Base-by-base conservation (phyloP, 2,888 invertebrate species). In the Drosophila pseudotalamancana region DNA sequence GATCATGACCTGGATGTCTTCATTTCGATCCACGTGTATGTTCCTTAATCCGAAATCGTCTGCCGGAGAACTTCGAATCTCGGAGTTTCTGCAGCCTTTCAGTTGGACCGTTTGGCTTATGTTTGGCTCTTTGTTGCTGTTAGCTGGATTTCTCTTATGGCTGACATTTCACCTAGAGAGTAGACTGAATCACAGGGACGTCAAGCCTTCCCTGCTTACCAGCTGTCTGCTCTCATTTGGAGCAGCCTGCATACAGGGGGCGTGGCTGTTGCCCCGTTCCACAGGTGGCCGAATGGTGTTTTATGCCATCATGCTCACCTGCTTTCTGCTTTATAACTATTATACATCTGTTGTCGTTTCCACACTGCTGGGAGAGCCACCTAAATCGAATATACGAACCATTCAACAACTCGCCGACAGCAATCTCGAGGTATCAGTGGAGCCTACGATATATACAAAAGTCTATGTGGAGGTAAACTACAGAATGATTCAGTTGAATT, bases 301-400 rank as follows among this genome's bases (percentile, higher is more conserved):
- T 46, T 78, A 87, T 12, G 76, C 87, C 0, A 45, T 90, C 6
- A 80, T 89, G 25, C n/a, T 89, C 6, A 85, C 90, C 0, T 88
- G 91, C 3, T 92, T 92, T 80, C 90, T 93, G 46, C 87, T 94
- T 51, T 94, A 94, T 80, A 93, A 94, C 9, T 93, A 94, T 11
- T 94, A 94, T 78, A 93, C 94, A 0, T 94, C 94, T 0, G 92
- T 93, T 80, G 93, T 94, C 65, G 94, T 94, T 0, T 94, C 94
- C 1, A 90, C 94, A 5, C 87, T 94, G 14, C 92, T 94, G 74
- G 93, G 94, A 0, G 92, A 93, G 0, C 92, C 93, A 0, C 90
- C 92, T 6, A 93, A 92, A 50, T 90, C 91, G 1, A 82, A 69
- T 37, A 93, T 94, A 9, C 92, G 91, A 34, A 93, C 92, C 0